These are phyloP conservation scores for Atlantisia rogersi DNA, from an alignment of 2,113 vertebrate species.

Conservation along the genomic window DNA sequence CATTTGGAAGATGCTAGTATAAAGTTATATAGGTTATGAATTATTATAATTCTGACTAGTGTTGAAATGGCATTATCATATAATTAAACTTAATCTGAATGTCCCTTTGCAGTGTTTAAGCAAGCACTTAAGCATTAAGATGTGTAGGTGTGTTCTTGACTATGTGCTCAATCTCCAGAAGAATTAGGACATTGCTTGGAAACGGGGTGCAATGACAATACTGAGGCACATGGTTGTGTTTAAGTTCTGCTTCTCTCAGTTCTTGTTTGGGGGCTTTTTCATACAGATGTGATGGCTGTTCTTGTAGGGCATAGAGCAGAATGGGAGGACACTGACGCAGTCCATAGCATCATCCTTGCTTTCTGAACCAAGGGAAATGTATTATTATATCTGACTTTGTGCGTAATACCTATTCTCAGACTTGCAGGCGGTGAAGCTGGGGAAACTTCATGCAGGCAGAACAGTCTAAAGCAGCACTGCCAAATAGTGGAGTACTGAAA, in stretches of 20 bases:
- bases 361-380: background rate
- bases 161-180: background rate
- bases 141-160: background rate
- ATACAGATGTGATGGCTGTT: background rate
- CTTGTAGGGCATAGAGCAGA: background rate
- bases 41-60: background rate
- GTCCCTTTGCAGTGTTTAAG: background rate
- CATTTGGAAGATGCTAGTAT: background rate
- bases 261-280: background rate
- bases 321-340: rapidly evolving
- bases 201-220: background rate
- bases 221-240: background rate
- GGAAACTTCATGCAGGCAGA: rapidly evolving
- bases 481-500: background rate
- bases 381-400: background rate
- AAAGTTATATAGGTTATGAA: background rate
- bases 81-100: background rate
- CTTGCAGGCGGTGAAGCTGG: background rate
- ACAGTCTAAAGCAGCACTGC: background rate
- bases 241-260: background rate
- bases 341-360: background rate
- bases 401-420: background rate
- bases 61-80: no score
- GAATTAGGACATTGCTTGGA: background rate
- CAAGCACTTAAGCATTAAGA: background rate